A percentile compares a stretch with the other conserved stretches of the same genome.
These are phyloP conservation scores for Plutella xylostella DNA, from an alignment of 2,888 invertebrate species.

Conservation along the genomic window DNA sequence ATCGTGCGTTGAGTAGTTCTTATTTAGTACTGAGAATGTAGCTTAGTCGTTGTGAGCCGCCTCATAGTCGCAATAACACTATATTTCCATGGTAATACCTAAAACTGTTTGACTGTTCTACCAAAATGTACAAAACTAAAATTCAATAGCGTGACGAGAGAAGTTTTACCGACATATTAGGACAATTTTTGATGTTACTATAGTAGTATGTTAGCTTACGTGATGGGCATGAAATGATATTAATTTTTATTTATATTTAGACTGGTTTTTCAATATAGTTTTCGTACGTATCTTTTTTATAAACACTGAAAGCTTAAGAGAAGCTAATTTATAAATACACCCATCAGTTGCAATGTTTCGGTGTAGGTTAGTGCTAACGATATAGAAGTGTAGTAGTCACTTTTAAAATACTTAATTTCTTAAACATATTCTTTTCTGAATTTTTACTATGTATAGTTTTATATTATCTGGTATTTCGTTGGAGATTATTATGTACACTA, in stretches of 20 bases:
- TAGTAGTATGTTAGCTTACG: neutral
- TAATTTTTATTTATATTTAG: too few species aligned
- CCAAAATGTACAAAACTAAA: slow-evolving; percentile 2
- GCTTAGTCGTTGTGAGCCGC: neutral
- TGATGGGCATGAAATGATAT: neutral
- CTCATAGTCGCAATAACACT: neutral
- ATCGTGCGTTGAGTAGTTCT: slow-evolving; percentile 12
- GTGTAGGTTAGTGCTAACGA: neutral
- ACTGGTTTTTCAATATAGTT: too few species aligned
- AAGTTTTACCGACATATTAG: slow-evolving; percentile 24
- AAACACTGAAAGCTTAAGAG: too few species aligned
- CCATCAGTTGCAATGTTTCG: too few species aligned
- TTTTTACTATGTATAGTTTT: neutral
- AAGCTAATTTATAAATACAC: too few species aligned
- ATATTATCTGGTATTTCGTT: neutral
- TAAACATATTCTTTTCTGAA: neutral
- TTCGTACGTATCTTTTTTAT: too few species aligned
- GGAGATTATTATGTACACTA: neutral
- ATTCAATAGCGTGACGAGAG: neutral
- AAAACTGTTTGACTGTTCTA: neutral
- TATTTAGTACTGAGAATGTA: slow-evolving; percentile 1
- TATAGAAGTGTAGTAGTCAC: neutral
- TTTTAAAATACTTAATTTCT: neutral
- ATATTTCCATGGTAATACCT: neutral
- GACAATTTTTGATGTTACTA: slow-evolving; percentile 37